A percentile compares a stretch with the other conserved stretches of the same genome.
Evolutionary conservation across 2,888 invertebrate genomes (phyloP).

Genomic region (Iselma pallidipennis): DNA sequence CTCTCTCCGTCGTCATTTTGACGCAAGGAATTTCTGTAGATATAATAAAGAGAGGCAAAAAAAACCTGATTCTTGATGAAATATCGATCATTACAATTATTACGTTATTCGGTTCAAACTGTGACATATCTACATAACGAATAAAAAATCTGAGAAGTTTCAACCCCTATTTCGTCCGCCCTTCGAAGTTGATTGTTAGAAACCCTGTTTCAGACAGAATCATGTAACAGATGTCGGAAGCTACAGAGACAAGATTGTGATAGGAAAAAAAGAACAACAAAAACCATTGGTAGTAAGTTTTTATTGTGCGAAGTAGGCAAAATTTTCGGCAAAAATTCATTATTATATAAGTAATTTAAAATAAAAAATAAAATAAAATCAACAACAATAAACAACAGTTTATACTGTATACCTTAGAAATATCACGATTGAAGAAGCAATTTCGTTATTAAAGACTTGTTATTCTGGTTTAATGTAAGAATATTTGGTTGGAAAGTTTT

Average conservation of each 20-base stretch:
- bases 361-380: neutral
- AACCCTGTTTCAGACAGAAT: slow-evolving; percentile 1
- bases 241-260: slow-evolving; percentile 1
- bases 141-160: slow-evolving; percentile 3
- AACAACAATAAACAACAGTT: too few species aligned
- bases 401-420: slow-evolving; percentile 22
- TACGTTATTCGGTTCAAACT: neutral
- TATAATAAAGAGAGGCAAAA: neutral
- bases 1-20: neutral
- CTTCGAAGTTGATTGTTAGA: neutral
- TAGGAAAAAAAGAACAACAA: neutral
- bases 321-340: neutral
- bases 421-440: slow-evolving; percentile 23
- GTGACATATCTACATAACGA: slow-evolving; percentile 4
- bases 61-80: neutral
- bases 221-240: slow-evolving; percentile 7
- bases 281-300: neutral
- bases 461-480: neutral
- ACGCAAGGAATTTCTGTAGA: neutral
- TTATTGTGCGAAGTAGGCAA: neutral
- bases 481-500: neutral
- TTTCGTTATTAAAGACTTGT: slow-evolving; percentile 11
- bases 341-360: too few species aligned
- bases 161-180: neutral
- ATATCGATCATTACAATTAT: neutral